Base-by-base conservation (phyloP, 2,888 invertebrate species). In the Phlogophora meticulosa region DNA sequence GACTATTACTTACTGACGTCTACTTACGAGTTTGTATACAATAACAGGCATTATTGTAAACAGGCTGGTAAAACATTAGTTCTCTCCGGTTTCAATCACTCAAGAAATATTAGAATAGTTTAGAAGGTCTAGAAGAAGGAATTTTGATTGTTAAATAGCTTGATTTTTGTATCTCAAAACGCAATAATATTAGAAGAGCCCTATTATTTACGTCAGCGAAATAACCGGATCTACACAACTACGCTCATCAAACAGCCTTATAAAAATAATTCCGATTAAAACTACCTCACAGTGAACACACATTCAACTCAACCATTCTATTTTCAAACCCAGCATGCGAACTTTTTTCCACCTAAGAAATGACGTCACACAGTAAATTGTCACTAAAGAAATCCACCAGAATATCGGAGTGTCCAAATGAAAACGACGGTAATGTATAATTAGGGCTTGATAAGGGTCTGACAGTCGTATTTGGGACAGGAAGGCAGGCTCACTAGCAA, bases 351-450 rank as follows among this genome's bases (percentile, higher is more conserved):
- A 40, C 58, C 49, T 34, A n/a, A 58, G 66, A 55, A 73, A 63
- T 73, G 65, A 68, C 74, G 62, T 72, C 71, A 66, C 72, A 79
- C 82, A 75, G 52, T 74, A 80, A 71, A 87, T 83, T 86, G 87
- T 87, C 87, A 86, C 87, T 81, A 81, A 87, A 87, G 85, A 86
- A 89, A 89, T 84, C 85, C 84, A 84, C 86, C 85, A 77, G 79
- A 86, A 89, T 88, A 88, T 86, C 85, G 84, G 82, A 80, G 79
- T 83, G 82, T 87, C 87, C 88, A 91, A 94, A 94, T 93, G 92
- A 93, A 92, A 92, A 90, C 90, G 88, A 87, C 90, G 89, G 93
- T 93, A 94, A 93, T 94, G 92, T 94, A 94, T 94, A 94, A 94
- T 94, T 95, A 94, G 88, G 90, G 81, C 81, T 88, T 94, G 94